These are phyloP conservation scores for Silvanus unidentatus DNA, from an alignment of 2,888 invertebrate species.

Conservation along the genomic window DNA sequence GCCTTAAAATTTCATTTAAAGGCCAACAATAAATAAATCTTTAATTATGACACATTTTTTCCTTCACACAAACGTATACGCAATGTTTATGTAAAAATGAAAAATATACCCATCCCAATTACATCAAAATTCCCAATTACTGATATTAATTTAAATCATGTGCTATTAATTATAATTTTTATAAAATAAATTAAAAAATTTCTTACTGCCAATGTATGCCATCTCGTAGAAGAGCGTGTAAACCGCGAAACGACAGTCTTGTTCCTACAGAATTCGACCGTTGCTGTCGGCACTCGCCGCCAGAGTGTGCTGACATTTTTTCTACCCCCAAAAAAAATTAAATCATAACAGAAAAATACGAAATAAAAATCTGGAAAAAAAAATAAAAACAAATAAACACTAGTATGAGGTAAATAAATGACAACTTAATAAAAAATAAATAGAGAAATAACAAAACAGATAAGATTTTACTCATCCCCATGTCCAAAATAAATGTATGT, in stretches of 20 bases:
- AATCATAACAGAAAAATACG: too few relatives aligned
- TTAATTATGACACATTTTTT: too few relatives aligned
- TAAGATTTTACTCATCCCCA: slow-evolving; percentile 5
- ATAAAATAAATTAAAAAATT: slow-evolving; percentile 15
- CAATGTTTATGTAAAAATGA: too few relatives aligned
- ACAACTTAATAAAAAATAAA: not conserved
- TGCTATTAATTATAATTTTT: not conserved
- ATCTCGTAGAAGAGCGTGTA: slow-evolving; percentile 39
- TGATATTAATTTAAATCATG: not conserved
- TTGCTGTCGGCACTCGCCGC: slow-evolving; percentile 38
- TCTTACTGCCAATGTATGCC: slow-evolving; percentile 42
- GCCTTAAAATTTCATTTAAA: too few relatives aligned
- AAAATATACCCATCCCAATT: too few relatives aligned
- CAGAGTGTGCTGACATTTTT: slow-evolving; percentile 41
- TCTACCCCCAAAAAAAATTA: too few relatives aligned
- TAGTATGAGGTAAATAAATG: slow-evolving; percentile 2
- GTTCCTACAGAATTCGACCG: slow-evolving; percentile 40
- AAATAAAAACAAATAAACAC: slow-evolving; percentile 12
- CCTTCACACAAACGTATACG: too few relatives aligned
- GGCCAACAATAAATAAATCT: too few relatives aligned
- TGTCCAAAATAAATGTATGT: too few relatives aligned
- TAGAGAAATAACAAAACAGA: too few relatives aligned
- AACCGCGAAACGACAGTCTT: slow-evolving; percentile 39
- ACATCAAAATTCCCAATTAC: too few relatives aligned
- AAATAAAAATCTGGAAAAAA: slow-evolving; percentile 6